These are phyloP conservation scores for Drosophila sp. DNA, from an alignment of 1,140 invertebrate genomes.

Conservation along the genomic window DNA sequence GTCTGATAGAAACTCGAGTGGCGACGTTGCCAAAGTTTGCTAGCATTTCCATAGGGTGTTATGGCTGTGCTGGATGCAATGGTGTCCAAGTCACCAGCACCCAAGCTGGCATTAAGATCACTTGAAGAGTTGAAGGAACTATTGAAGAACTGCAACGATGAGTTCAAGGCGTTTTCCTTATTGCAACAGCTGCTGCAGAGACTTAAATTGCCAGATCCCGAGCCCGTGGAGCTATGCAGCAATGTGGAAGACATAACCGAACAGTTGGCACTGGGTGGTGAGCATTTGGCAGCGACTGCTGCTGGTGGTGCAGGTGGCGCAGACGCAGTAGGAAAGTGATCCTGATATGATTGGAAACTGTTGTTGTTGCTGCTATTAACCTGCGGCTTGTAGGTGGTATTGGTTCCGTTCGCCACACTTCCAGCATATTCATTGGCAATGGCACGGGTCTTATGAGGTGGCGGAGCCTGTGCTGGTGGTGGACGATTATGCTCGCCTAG, in stretches of 20 bases:
- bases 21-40: constrained; percentile 66
- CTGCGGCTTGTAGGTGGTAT: constrained; percentile 34
- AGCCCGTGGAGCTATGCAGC: constrained; percentile 46
- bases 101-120: constrained; percentile 61
- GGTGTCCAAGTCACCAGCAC: constrained; percentile 28
- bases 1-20: constrained; percentile 45
- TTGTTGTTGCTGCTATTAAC: constrained; percentile 25
- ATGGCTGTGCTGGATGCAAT: constrained; percentile 49
- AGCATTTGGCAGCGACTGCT: constrained; percentile 22
- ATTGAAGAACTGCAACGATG: constrained; percentile 52
- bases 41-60: constrained; percentile 29
- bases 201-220: constrained; percentile 26
- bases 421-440: constrained; percentile 41
- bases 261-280: constrained; percentile 34
- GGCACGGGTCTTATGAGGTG: constrained; percentile 59
- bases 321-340: constrained; percentile 18
- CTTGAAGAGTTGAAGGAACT: constrained; percentile 68
- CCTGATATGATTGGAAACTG: constrained; percentile 35
- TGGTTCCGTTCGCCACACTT: constrained; percentile 1
- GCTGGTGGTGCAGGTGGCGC: neutral
- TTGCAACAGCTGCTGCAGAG: constrained; percentile 45
- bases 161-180: constrained; percentile 67
- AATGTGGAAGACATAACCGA: constrained; percentile 53
- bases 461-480: constrained; percentile 34
- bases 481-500: constrained; percentile 59